Evolutionary conservation across 2,113 vertebrate species (phyloP), one percentile per base, ranked within the genome.

Genomic region (Protobothrops mucrosquamatus): DNA sequence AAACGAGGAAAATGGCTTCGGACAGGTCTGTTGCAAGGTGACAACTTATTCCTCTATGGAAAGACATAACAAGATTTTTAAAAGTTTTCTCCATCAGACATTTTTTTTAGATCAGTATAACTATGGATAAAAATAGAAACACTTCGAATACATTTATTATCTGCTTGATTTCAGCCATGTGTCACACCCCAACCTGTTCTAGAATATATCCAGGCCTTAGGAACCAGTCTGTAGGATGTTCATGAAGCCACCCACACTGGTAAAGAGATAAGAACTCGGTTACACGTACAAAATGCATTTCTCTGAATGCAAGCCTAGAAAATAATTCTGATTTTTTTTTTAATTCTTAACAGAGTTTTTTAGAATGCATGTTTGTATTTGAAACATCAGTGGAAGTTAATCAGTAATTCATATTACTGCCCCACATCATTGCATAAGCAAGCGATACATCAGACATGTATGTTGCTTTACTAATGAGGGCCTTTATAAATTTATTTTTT

Each of bases 21-120:
- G 1, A 8, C 48, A 51, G 48, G 48, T 51, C 48, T 51, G 48
- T 51, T 51, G 48, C 48, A 51, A 51, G 48, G 8, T 51, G 48
- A 51, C 48, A 12, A 3, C 23, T 6, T 22, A 39, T 52, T 92
- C 92, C 90, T 59, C n/a, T 93, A 74, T 87, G 90, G 91, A 93
- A 89, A 61, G 59, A 93, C 48, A 69, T 56, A 23, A 57, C 34
- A 46, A 12, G 12, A 10, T 6, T 51, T 26, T 57, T 43, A 8
- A 24, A 57, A 43, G 4, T 39, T 34, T 87, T 29, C 14, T 10
- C 51, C 48, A n/a, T 87, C 29, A 74, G 29, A 74, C 34, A n/a
- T 29, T 29, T 52, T 51, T n/a, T 52, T 87, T 26, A 51, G 26
- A 52, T 89, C 34, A 81, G 88, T 39, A 39, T 89, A 55, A 12